Conservation (phyloP, 2,888 invertebrate genomes). For the Crioceris asparagi region DNA sequence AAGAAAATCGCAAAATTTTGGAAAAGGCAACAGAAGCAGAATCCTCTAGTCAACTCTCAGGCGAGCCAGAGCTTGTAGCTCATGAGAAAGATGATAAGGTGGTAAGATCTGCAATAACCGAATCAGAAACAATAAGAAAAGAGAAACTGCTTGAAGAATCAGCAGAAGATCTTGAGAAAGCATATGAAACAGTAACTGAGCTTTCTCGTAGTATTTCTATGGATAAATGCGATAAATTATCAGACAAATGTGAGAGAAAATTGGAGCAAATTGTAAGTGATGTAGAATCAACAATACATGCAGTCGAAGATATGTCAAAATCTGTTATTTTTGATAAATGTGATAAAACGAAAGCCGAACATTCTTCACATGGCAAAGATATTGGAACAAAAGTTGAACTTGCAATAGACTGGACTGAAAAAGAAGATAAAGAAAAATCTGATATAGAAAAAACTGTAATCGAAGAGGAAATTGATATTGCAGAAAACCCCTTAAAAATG, state of each 20-base stretch:
- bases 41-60: neutral
- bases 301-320: conserved; percentile 13
- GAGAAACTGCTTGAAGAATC: conserved; percentile 7
- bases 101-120: neutral
- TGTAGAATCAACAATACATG: conserved; percentile 11
- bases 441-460: neutral
- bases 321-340: conserved; percentile 12
- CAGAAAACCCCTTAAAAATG: too few species aligned
- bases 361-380: too few species aligned
- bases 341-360: neutral
- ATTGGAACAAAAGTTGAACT: conserved; percentile 4
- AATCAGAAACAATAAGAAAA: neutral
- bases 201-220: neutral
- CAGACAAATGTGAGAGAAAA: conserved; percentile 16
- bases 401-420: neutral
- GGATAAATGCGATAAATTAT: too few species aligned
- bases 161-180: conserved; percentile 9
- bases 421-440: conserved; percentile 1
- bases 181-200: conserved; percentile 7
- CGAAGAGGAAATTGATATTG: neutral
- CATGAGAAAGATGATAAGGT: too few species aligned
- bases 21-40: neutral
- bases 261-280: conserved; percentile 9
- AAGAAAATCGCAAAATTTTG: neutral
- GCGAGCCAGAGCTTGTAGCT: too few species aligned